Evolutionary conservation across 2,113 vertebrate species (phyloP), one percentile per base, ranked within the genome.

Genomic region (Suricata suricatta): DNA sequence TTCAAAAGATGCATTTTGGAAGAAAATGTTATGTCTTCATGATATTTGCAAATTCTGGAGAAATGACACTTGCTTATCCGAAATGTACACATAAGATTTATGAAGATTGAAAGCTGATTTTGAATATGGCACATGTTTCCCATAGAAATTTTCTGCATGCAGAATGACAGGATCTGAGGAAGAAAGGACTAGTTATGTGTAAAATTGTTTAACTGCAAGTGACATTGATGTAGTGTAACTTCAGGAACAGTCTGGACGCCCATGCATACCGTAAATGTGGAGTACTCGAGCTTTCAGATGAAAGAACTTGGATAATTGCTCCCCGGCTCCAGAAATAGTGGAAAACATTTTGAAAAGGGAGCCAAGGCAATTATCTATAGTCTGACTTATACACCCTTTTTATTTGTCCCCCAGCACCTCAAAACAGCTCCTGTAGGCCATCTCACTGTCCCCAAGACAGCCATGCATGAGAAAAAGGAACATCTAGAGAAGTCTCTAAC

Each of bases 1-100:
- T 60, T 80, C 50, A 88, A 95, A 91, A 87, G 16, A 27, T 84
- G 16, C 33, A 71, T 52, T 90, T 93, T n/a, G 29, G n/a, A 71
- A 85, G 71, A 44, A 93, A 96, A 90, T 79, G 15, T 79, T 96
- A 71, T 52, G 23, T 41, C n/a, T 91, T 84, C 57, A 25, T 82
- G 66, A 80, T 82, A 60, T 83, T 90, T 93, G 21, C 41, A 79
- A 88, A 93, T 96, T 93, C 72, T 81, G 35, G 54, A 79, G 33
- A 77, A 88, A 57, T 74, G 41, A 90, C 35, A 84, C 25, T 54
- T 85, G 16, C 54, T 33, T 17, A 52, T 71, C 50, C 27, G 41
- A 92, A 87, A 76, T 68, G 6, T 60, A n/a, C 6, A 35, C 90
- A 38, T 52, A 50, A 29, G 29, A 95, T 69, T 95, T 88, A 33